phyloP scores from a whole-genome alignment of 1,140 invertebrate genomes.

The Drosophila burlai region DNA sequence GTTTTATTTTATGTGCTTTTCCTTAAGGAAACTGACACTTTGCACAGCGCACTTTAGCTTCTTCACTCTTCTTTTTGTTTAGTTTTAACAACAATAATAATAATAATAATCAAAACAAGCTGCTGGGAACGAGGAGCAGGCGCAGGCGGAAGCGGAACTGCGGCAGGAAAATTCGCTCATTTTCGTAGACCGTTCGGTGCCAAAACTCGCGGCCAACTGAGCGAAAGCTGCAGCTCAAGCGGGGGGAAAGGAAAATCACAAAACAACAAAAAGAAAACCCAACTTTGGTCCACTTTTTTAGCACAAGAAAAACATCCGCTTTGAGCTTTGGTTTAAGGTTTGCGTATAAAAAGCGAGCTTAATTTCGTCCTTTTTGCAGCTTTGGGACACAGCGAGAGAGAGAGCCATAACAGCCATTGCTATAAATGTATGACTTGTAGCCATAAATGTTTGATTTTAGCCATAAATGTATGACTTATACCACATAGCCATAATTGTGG shows the following conservation, averaged over 20 bases:
- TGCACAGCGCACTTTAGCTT: background rate
- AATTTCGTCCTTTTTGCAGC: background rate
- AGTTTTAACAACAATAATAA: conserved; percentile 12
- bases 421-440: too few relatives aligned
- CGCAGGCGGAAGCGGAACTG: conserved; percentile 29
- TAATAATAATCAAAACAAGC: conserved; percentile 30
- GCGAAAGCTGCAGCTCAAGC: conserved; percentile 9
- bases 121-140: conserved; percentile 14
- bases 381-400: background rate
- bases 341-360: background rate
- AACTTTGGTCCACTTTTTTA: conserved; percentile 41
- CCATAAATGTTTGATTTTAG: too few relatives aligned
- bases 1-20: background rate
- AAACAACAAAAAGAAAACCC: conserved; percentile 25
- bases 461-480: background rate
- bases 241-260: background rate
- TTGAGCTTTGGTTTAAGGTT: background rate
- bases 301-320: background rate
- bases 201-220: conserved; percentile 69
- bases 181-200: conserved; percentile 52
- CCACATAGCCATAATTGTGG: background rate
- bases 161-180: conserved; percentile 32
- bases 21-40: background rate
- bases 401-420: background rate
- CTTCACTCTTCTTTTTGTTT: too few relatives aligned